Conservation (phyloP, 2,888 invertebrate species). For the Anoncus sp. region DNA sequence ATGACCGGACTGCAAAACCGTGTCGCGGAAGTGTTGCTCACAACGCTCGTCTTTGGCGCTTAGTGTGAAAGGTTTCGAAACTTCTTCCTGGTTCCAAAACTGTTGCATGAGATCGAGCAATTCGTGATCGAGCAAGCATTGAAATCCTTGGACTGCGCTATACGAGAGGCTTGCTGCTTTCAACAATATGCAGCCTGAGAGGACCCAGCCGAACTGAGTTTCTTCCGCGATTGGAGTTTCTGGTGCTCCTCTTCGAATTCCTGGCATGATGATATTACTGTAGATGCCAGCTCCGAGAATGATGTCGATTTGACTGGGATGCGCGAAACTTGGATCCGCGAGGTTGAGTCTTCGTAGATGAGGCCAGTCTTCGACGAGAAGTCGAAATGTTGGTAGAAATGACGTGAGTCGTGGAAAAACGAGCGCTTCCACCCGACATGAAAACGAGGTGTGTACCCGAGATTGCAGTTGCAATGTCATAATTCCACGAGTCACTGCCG, state of each 20-base stretch:
- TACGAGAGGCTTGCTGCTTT: not conserved
- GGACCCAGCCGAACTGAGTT: conserved; percentile 14
- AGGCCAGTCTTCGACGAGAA: not conserved
- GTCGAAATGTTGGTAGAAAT: conserved; percentile 11
- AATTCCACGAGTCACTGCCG: too few relatives aligned
- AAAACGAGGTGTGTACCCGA: too few relatives aligned
- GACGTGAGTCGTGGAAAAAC: conserved; percentile 2
- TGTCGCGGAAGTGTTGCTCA: conserved; percentile 66
- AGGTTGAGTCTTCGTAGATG: not conserved
- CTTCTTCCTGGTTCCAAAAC: conserved; percentile 51
- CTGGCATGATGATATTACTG: not conserved
- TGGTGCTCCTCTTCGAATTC: not conserved
- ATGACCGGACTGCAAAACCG: conserved; percentile 63
- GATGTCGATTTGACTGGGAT: conserved; percentile 3
- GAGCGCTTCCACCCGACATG: not conserved
- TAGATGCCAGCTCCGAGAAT: not conserved
- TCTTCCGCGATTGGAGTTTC: conserved; percentile 9
- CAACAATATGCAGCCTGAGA: not conserved
- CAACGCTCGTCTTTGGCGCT: conserved; percentile 64
- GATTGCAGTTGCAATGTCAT: too few relatives aligned
- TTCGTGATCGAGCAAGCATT: not conserved
- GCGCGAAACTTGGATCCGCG: conserved; percentile 13
- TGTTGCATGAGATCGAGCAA: not conserved
- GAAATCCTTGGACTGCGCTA: not conserved
- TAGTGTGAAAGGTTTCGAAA: conserved; percentile 3